Evolutionary conservation across 2,113 vertebrate species (phyloP), one percentile per base, ranked within the genome.

Genomic region (Scophthalmus maximus): DNA sequence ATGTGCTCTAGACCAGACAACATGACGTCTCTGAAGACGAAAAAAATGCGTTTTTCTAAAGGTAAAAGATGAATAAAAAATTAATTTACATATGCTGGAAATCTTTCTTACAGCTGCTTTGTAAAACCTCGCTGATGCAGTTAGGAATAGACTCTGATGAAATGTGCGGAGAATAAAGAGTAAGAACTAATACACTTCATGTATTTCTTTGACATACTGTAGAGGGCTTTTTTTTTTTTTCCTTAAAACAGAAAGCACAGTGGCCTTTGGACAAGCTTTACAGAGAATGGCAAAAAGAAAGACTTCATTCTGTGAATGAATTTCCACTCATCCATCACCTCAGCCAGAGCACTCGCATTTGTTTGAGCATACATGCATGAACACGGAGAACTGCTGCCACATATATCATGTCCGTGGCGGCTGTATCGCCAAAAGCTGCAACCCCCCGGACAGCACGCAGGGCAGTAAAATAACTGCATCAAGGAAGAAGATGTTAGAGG

Each of bases 301-400:
- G 80, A 76, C 75, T 73, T 80, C n/a, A 59, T 46, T 86, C 77
- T 80, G 66, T 29, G 8, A 80, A 76, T 17, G 59, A 76, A 88
- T 83, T 72, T 86, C 73, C 66, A 51, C 84, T 87, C 89, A 92
- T 92, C 80, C 82, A 89, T 93, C 87, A 90, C 52, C 0, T 34
- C 38, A 32, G 73, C 32, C 34, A 4, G n/a, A 76, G 71, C 66
- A 30, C 59, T 69, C 12, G 22, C 66, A 76, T 77, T 75, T 73
- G 80, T 68, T 77, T 69, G 40, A 47, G 67, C 80, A 82, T 64
- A 79, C 79, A 78, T 78, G 78, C 83, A 80, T 84, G 76, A 85
- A 74, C 66, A 80, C 47, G 17, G 60, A 71, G 64, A 52, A 60
- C 25, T 40, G 23, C 52, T 4, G 49, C 81, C 64, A 78, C 72